Evolutionary conservation across 2,888 invertebrate species (phyloP).

Genomic region (Julus scanicus): DNA sequence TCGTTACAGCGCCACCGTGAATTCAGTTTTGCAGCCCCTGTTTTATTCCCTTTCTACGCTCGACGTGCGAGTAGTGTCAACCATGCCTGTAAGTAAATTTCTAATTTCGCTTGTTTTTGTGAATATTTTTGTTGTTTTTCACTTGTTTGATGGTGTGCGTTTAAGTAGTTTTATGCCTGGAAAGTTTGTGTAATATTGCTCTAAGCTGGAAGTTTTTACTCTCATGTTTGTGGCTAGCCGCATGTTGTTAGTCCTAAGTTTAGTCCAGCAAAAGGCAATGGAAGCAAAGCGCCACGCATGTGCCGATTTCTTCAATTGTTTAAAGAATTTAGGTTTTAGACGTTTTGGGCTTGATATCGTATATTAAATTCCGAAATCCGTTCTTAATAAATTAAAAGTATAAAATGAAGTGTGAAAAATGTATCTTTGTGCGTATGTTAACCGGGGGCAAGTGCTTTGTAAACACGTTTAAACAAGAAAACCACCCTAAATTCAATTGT

Average conservation of each 20-base stretch:
- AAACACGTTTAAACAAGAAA: slow-evolving; percentile 11
- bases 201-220: neutral
- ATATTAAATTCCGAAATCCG: neutral
- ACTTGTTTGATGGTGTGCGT: neutral
- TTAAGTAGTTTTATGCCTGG: neutral
- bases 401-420: neutral
- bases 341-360: no score
- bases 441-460: neutral
- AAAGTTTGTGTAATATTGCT: neutral
- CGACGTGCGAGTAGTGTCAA: neutral
- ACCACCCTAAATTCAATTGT: neutral
- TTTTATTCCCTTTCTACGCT: slow-evolving; percentile 38
- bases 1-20: neutral
- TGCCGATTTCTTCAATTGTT: neutral
- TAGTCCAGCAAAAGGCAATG: neutral
- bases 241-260: slow-evolving; percentile 18
- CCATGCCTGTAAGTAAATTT: slow-evolving; percentile 54
- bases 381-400: neutral
- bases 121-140: neutral
- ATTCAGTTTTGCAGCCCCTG: slow-evolving; percentile 26
- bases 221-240: neutral
- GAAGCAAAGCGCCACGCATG: slow-evolving; percentile 21
- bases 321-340: no score
- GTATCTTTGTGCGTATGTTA: neutral
- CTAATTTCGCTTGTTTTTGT: neutral